Base-by-base conservation (phyloP, 2,113 vertebrate genomes). In the Papio anubis region DNA sequence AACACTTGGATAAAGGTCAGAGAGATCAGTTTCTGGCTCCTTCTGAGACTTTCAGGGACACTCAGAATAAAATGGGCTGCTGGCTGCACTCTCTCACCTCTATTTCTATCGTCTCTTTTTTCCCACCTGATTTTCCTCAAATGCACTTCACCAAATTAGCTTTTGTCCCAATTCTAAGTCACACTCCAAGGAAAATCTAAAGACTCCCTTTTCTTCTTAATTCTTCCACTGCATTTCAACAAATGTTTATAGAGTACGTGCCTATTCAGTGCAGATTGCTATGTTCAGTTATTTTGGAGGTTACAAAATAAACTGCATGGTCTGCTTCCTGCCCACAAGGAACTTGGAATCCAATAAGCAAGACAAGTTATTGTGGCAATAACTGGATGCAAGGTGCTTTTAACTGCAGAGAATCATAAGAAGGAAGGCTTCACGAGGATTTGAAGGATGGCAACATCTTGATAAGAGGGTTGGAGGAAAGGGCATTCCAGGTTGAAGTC, bases 71-170 rank as follows among this genome's bases (percentile, higher is more conserved):
- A 96, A 81, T 5, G 32, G 21, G 17, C 25, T 76, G 32, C 30
- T 72, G 55, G 78, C 45, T 84, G 48, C 35, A 21, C 72, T 52
- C 30, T 48, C 32, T 81, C 21, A 82, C 59, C 52, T 88, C 55
- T 52, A 6, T 43, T 43, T 79, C 59, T 48, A 17, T n/a, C n/a
- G 17, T 52, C 27, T 27, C 11, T 32, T 85, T 64, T 66, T 85
- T 48, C 43, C 38, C 27, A 79, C 85, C 72, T 57, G 76, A 91
- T 90, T 93, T 94, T 94, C 59, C 45, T 90, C 30, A 97, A 96
- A 90, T 57, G 35, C 14, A 55, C 48, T 50, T 35, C 48, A 55
- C 32, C 50, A 82, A 64, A 64, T 80, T 40, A 11, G 16, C 14
- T 40, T 96, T 88, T 59, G 14, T 72, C 64, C 43, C 59, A 87